Percentiles rank a stretch among this genome's conserved stretches.
phyloP scores from a whole-genome alignment of 2,113 vertebrate species.

The Climacteris rufus region DNA sequence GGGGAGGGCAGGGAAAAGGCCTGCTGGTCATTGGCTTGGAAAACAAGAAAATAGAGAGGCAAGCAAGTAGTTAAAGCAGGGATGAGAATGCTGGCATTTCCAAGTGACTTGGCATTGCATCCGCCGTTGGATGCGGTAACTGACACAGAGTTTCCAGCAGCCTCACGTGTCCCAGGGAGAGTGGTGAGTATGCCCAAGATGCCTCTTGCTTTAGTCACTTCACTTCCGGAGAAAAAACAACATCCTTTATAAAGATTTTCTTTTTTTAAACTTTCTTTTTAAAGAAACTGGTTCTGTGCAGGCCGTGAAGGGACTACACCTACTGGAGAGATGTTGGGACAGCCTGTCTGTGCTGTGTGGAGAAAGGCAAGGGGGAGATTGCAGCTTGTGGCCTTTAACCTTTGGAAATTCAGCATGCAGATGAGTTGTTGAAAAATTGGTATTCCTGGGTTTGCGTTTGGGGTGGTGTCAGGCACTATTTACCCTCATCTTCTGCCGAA shows the following conservation, averaged over 20 bases:
- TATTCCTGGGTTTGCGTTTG: not conserved
- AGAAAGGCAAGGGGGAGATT: not conserved
- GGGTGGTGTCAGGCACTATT: not conserved
- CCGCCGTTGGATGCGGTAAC: not conserved
- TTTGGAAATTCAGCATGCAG: not conserved
- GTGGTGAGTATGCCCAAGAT: conserved; percentile 1
- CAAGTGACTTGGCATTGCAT: not conserved
- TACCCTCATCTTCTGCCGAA: fast-evolving
- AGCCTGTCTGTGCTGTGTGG: not conserved
- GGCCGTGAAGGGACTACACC: not conserved
- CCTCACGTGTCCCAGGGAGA: conserved; percentile 17
- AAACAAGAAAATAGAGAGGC: not conserved
- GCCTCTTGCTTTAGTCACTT: conserved; percentile 41
- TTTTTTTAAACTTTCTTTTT: not conserved
- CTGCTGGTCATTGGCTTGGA: not conserved
- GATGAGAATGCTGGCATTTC: not conserved
- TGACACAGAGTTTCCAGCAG: conserved; percentile 42
- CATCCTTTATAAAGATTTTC: not conserved
- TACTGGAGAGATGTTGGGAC: fast-evolving
- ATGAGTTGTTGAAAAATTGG: not conserved
- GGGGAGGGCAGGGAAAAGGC: not conserved
- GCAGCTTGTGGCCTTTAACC: not conserved
- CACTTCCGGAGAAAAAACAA: not conserved
- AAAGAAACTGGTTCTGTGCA: fast-evolving
- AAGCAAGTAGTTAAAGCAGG: not conserved